Evolutionary conservation across 2,888 invertebrate species (phyloP).

Genomic region (Lysandra bellargus): DNA sequence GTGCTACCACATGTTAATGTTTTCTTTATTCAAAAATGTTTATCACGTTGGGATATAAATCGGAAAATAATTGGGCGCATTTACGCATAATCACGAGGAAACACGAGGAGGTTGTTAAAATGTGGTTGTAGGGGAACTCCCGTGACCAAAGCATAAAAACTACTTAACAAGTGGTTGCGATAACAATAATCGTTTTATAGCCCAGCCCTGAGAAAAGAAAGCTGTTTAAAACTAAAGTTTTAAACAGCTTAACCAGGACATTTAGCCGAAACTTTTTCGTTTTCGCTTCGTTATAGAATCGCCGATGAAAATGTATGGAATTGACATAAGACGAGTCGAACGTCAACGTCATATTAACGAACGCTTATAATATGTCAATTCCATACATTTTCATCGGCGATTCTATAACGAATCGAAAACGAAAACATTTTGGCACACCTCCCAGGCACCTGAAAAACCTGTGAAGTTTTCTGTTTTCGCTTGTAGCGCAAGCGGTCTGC

Average conservation of each 20-base stretch:
- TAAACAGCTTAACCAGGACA: no score
- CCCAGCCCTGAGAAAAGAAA: neutral
- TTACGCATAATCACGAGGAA: neutral
- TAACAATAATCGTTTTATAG: neutral
- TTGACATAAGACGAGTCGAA: no score
- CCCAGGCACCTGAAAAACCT: neutral
- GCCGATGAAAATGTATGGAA: no score
- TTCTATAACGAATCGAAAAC: no score
- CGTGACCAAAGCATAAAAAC: neutral
- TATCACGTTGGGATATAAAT: neutral
- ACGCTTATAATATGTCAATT: no score
- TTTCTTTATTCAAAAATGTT: neutral
- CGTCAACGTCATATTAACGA: no score
- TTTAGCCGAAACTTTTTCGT: no score
- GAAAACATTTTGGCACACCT: no score
- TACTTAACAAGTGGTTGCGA: neutral
- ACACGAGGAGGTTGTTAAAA: neutral
- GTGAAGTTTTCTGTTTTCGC: neutral
- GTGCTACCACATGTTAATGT: no score
- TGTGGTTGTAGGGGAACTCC: neutral
- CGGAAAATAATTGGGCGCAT: neutral
- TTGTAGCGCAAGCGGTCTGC: no score
- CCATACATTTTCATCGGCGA: no score
- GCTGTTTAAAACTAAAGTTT: neutral
- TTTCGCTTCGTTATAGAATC: no score